Percentiles rank a stretch among this genome's conserved stretches.
phyloP scores from a whole-genome alignment of 2,113 vertebrate species.

The Nerophis lumbriciformis region DNA sequence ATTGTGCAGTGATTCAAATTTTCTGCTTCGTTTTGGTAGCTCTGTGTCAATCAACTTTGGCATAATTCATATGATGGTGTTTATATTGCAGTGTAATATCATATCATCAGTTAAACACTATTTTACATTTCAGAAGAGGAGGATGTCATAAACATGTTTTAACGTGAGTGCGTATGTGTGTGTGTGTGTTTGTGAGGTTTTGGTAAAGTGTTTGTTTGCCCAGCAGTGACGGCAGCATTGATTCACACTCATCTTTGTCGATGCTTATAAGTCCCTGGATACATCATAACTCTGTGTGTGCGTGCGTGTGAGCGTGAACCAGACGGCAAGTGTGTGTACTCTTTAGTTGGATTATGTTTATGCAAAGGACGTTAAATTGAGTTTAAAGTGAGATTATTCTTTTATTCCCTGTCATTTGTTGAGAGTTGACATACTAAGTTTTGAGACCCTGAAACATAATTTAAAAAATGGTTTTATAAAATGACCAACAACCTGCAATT shows the following conservation, averaged over 20 bases:
- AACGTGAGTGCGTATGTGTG: slow-evolving; percentile 1
- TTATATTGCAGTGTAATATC: too few species aligned
- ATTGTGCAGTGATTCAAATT: too few species aligned
- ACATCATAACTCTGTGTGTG: slow-evolving; percentile 59
- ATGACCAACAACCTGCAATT: too few species aligned
- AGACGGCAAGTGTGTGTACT: slow-evolving; percentile 21
- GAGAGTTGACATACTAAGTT: too few species aligned
- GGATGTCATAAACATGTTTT: not conserved
- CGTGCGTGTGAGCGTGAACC: slow-evolving; percentile 22
- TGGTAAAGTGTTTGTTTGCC: slow-evolving; percentile 70
- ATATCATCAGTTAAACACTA: too few species aligned
- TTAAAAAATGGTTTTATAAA: too few species aligned
- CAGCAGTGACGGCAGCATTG: slow-evolving; percentile 66
- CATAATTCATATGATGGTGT: not conserved
- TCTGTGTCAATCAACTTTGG: not conserved
- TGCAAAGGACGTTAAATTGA: not conserved
- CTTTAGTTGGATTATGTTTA: slow-evolving; percentile 1
- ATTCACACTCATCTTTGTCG: slow-evolving; percentile 73
- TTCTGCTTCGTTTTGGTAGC: not conserved
- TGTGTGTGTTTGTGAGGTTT: slow-evolving; percentile 42
- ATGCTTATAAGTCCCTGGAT: slow-evolving; percentile 68
- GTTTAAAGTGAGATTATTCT: not conserved
- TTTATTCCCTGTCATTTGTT: too few species aligned
- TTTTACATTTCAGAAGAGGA: too few species aligned
- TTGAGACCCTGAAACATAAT: too few species aligned